Conservation (phyloP, 2,113 vertebrate genomes). For the Spea bombifrons region DNA sequence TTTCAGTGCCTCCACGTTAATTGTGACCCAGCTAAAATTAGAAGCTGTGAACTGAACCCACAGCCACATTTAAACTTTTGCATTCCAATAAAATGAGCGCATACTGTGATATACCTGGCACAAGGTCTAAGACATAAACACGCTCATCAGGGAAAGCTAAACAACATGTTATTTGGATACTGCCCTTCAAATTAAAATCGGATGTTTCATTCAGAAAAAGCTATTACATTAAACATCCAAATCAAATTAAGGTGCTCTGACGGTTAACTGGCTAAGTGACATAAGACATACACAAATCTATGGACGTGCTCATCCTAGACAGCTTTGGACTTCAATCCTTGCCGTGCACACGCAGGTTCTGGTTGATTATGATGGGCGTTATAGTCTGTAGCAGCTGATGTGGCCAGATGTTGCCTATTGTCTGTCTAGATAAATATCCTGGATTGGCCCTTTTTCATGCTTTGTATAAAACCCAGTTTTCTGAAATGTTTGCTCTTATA, state of each 20-base stretch:
- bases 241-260: no score
- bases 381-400: no score
- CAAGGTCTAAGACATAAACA: constrained; percentile 27
- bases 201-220: constrained; percentile 23
- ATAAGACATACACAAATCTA: no score
- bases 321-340: no score
- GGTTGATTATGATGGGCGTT: no score
- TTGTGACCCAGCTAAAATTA: constrained; percentile 37
- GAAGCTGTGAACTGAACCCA: constrained; percentile 36
- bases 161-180: constrained; percentile 34
- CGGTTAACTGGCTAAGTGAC: no score
- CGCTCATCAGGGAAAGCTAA: constrained; percentile 34
- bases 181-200: constrained; percentile 30
- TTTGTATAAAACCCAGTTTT: not conserved
- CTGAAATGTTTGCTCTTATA: constrained; percentile 10
- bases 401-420: no score
- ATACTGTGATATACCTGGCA: constrained; percentile 37
- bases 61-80: constrained; percentile 15
- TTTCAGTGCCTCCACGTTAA: constrained; percentile 36
- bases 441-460: not conserved
- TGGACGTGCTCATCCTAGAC: no score
- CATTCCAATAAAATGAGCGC: constrained; percentile 42
- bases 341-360: no score
- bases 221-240: not conserved
- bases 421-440: no score